Conservation (phyloP, 35 echinoderm and acorn worm species). For the Lytechinus pictus region DNA sequence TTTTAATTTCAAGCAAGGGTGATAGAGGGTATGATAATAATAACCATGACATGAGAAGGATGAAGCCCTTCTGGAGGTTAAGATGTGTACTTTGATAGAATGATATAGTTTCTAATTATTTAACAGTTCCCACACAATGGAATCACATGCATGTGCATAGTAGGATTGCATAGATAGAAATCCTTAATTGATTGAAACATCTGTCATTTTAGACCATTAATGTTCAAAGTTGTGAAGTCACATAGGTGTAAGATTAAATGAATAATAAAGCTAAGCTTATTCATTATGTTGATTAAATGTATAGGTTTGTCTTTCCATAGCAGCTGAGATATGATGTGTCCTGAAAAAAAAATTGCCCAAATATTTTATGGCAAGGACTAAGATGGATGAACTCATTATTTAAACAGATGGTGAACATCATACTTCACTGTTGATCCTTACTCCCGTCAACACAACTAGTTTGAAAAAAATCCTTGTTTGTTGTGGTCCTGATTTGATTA, state of each 20-base stretch:
- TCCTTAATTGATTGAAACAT: not conserved
- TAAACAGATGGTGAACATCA: not conserved
- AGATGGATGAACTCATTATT: not conserved
- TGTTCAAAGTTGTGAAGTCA: not conserved
- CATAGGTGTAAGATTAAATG: not conserved
- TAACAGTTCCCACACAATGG: not conserved
- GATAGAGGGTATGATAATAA: not conserved
- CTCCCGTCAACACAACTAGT: not conserved
- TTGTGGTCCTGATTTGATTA: not conserved
- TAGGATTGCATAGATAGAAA: not conserved
- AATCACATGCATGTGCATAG: not conserved
- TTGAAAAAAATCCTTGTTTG: not conserved
- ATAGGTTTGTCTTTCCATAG: not conserved
- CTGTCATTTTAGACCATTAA: not conserved
- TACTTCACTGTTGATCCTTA: not conserved
- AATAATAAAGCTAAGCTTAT: too few relatives aligned
- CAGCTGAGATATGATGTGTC: not conserved
- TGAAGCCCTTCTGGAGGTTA: not conserved
- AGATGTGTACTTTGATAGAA: not conserved
- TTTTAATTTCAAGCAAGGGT: conserved; percentile 19
- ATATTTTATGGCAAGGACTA: not conserved
- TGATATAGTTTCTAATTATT: not conserved
- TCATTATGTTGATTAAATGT: too few relatives aligned
- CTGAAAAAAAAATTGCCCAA: too few relatives aligned
- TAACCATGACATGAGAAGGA: not conserved